Evolutionary conservation across 2,888 invertebrate genomes (phyloP), one percentile per base, ranked within the genome.

Genomic region (Tenthredo scrophulariae): DNA sequence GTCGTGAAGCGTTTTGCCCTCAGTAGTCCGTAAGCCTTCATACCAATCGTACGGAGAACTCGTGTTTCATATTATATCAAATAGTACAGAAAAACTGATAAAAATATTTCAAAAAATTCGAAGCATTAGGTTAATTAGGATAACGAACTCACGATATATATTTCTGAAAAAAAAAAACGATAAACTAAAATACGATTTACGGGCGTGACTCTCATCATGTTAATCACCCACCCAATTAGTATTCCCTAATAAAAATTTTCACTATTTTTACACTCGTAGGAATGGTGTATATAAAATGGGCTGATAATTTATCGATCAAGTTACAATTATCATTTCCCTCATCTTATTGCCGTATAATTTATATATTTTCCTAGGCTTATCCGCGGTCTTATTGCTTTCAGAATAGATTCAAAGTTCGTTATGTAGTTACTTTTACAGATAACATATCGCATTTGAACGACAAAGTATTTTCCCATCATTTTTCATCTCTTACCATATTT

Each of bases 11-110:
- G 87, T 85, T 88, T 87, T 87, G 88, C 88, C 89, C 90, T 91
- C 92, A 93, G 93, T 93, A 89, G 89, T 91, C 91, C 91, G 89
- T 89, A 91, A 91, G 91, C 91, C 92, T 90, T 89, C 91, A 89
- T 89, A 88, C 91, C 89, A 91, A 92, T 91, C 91, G 91, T 91
- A 91, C 90, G 88, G 80, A 84, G 67, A 83, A 65, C 40, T 80
- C 13, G 80, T 62, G 80, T 80, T 80, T 37, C 37, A 40, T 50
- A 50, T 58, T 62, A 2, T 26, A 46, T 46, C 15, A 46, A 50
- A 77, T 77, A 29, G 50, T 77, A 26, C 3, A 50, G 0, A 46
- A 26, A 74, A 43, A 74, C 77, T 33, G 54, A 77, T 50, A 54
- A 54, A 29, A 18, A 74, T 74, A 74, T 40, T 43, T 43, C 40